Conservation (phyloP, 1,140 invertebrate species). For the Ctenoplectra terminalis region DNA sequence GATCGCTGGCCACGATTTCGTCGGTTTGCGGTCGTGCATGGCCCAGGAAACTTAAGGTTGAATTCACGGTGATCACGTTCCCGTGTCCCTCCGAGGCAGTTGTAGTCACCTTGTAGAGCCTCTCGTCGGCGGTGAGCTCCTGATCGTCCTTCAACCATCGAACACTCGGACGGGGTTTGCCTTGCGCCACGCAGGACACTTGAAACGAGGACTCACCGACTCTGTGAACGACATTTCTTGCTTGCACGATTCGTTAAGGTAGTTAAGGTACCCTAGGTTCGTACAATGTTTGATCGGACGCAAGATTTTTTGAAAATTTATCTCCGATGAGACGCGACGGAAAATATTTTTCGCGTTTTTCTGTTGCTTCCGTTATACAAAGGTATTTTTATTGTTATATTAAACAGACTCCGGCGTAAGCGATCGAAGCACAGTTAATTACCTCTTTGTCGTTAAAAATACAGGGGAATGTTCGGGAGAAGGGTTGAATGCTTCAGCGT, state of each 20-base stretch:
- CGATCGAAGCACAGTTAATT: slow-evolving; percentile 3
- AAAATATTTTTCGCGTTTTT: neutral
- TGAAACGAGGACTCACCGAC: slow-evolving; percentile 92
- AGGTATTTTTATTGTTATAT: neutral
- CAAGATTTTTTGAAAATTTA: too few relatives aligned
- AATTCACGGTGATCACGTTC: slow-evolving; percentile 92
- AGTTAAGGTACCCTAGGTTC: too few relatives aligned
- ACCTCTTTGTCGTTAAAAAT: slow-evolving; percentile 18
- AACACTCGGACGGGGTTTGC: slow-evolving; percentile 92
- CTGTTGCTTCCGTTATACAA: neutral
- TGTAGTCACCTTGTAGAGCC: slow-evolving; percentile 91
- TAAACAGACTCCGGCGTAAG: neutral
- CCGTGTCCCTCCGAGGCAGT: slow-evolving; percentile 89
- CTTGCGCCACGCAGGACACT: slow-evolving; percentile 92
- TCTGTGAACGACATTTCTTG: slow-evolving; percentile 74
- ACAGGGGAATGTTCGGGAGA: neutral
- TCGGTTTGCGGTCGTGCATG: slow-evolving; percentile 89
- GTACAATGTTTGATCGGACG: too few relatives aligned
- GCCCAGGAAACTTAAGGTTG: slow-evolving; percentile 91
- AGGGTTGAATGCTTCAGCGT: neutral
- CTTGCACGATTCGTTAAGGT: too few relatives aligned
- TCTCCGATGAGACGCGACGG: too few relatives aligned
- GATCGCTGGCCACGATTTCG: slow-evolving; percentile 90
- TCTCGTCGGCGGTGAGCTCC: slow-evolving; percentile 89
- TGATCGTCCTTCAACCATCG: slow-evolving; percentile 94